Percentiles rank a stretch among this genome's conserved stretches.
Conservation (phyloP, 1,140 invertebrate species). For the Coelopa frigida region DNA sequence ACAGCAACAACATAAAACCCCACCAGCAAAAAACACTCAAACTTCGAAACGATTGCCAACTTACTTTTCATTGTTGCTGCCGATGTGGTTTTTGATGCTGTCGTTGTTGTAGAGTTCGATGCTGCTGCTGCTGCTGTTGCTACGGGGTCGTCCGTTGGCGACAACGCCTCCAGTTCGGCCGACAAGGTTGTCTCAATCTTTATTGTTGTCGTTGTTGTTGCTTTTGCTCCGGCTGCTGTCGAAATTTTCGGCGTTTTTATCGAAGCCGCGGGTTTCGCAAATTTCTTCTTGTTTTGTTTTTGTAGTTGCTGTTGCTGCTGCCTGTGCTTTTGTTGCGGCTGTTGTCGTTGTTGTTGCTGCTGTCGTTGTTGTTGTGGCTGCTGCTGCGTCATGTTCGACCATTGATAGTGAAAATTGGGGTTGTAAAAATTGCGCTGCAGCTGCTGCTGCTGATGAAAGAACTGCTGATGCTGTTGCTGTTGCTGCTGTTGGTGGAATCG, state of each 20-base stretch:
- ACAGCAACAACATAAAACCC: too few species aligned
- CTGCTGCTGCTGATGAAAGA: not conserved
- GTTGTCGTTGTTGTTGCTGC: not conserved
- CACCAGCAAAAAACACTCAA: too few species aligned
- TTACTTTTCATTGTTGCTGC: too few species aligned
- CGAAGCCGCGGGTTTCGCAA: not conserved
- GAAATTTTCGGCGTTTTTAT: not conserved
- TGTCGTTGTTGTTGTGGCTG: not conserved
- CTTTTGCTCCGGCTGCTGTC: not conserved
- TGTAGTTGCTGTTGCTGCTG: constrained; percentile 2
- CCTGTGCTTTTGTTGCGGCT: not conserved
- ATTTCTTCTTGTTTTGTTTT: not conserved
- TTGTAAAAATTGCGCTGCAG: constrained; percentile 7
- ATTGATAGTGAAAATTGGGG: constrained; percentile 5
- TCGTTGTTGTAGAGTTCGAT: too few species aligned
- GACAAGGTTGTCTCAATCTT: too few species aligned
- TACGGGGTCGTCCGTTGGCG: too few species aligned
- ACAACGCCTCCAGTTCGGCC: too few species aligned
- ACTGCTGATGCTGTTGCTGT: constrained; percentile 1
- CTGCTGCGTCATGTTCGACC: constrained; percentile 3
- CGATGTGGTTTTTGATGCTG: too few species aligned
- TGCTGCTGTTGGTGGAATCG: not conserved
- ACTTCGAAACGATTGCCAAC: too few species aligned
- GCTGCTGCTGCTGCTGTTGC: too few species aligned
- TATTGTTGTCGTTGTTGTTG: not conserved